Base-by-base conservation (phyloP, 2,888 invertebrate genomes). In the Capitulum mitella region DNA sequence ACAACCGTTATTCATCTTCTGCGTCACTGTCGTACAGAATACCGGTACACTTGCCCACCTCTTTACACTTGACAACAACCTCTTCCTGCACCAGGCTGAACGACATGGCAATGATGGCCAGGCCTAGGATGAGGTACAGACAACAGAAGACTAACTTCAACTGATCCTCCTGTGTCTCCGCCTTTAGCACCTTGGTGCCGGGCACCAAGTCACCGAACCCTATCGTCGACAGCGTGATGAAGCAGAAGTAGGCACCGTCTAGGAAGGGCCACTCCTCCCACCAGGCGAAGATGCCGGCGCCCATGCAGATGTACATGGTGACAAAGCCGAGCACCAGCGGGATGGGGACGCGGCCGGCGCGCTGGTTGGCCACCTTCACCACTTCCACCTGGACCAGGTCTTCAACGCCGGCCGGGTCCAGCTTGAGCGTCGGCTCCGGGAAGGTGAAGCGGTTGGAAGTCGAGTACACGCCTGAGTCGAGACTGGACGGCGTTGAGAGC, bases 31-130 rank as follows among this genome's bases (percentile, higher is more conserved):
- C 90, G 81, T 89, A 88, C 80, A 90, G 87, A 78, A 92, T 86
- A 80, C 92, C 92, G 83, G 92, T 87, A 84, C 89, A 89, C 82
- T 90, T 89, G 26, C 92, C 92, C 84, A 92, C 86, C 82, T 91
- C 90, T 83, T 90, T 90, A 87, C 92, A 92, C 84, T 91, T 90
- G 83, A 90, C 88, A 80, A 92, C 89, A 5, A 93, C 90, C 84
- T 93, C 93, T 82, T 93, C 93, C 85, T 94, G 93, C 79, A 93
- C 89, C 80, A 94, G 88, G 85, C 92, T 93, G 84, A 94, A 93
- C 79, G 93, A 92, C 92, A 93, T 93, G 19, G 93, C 93, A 83
- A 94, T 91, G 80, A 93, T 87, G 80, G 93, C 91, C 26, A 94
- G 88, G 46, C 94, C 94, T 80, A 93, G 88, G 81, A 93, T 89